Conservation (phyloP, 2,113 vertebrate genomes). For the Lepus europaeus region DNA sequence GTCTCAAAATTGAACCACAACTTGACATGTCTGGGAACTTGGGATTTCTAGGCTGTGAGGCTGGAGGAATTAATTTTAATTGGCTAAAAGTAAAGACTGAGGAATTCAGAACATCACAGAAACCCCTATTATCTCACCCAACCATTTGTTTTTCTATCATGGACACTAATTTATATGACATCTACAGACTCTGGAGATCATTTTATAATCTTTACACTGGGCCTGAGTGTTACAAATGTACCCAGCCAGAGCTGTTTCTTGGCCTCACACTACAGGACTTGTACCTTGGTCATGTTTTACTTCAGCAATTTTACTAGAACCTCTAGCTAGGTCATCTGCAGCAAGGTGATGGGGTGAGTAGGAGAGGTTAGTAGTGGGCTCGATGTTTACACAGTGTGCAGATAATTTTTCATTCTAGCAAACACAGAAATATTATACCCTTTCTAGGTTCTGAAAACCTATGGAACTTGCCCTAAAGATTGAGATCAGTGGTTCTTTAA, state of each 20-base stretch:
- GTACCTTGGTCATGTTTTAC: conserved; percentile 57
- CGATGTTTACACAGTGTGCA: conserved; percentile 64
- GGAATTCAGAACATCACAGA: conserved; percentile 74
- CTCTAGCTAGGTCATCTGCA: conserved; percentile 50
- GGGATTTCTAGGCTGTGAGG: conserved; percentile 84
- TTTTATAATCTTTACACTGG: conserved; percentile 67
- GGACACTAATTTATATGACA: conserved; percentile 67
- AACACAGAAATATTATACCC: conserved; percentile 3
- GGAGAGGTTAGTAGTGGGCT: conserved; percentile 51
- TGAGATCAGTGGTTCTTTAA: conserved; percentile 82
- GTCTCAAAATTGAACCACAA: conserved; percentile 82
- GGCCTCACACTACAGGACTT: neutral
- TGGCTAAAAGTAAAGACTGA: conserved; percentile 84
- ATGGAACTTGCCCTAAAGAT: conserved; percentile 62
- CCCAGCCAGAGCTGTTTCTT: neutral
- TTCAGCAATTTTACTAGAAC: conserved; percentile 60
- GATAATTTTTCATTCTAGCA: conserved; percentile 79
- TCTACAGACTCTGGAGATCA: neutral
- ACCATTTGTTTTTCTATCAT: conserved; percentile 76
- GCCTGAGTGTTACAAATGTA: conserved; percentile 43
- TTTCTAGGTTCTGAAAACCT: conserved; percentile 72
- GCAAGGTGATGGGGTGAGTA: conserved; percentile 34
- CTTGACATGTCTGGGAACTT: conserved; percentile 83
- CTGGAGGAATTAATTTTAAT: conserved; percentile 87
- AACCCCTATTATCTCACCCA: conserved; percentile 28